Evolutionary conservation across 2,888 invertebrate species (phyloP).

Genomic region (Drosophila yooni): DNA sequence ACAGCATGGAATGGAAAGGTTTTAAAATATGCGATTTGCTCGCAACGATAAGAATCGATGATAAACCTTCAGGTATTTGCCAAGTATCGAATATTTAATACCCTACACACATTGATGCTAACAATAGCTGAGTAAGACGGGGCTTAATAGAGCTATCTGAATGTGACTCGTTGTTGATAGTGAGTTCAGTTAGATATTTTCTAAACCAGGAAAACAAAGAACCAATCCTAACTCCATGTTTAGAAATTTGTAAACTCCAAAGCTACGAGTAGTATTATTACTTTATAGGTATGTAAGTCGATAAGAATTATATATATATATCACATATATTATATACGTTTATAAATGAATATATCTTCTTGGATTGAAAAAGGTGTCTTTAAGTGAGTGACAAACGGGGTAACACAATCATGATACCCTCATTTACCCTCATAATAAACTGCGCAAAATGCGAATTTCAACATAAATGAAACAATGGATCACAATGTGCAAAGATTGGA

Average conservation of each 20-base stretch:
- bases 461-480: constrained; percentile 57
- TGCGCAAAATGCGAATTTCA: constrained; percentile 34
- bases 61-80: not conserved
- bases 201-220: not conserved
- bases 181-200: not conserved
- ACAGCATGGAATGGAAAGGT: constrained; percentile 17
- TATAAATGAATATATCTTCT: not conserved
- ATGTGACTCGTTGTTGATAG: not conserved
- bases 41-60: constrained; percentile 47
- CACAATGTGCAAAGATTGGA: constrained; percentile 16
- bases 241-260: not conserved
- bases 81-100: not conserved
- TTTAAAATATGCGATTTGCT: constrained; percentile 37
- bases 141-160: not conserved
- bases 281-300: not conserved
- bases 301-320: not conserved
- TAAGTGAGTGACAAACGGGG: not conserved
- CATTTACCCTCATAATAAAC: not conserved
- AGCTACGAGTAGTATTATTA: too few species aligned
- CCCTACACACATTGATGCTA: not conserved
- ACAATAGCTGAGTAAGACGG: not conserved
- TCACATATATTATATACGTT: not conserved
- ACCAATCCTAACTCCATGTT: not conserved
- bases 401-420: not conserved
- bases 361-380: not conserved